phyloP scores from a whole-genome alignment of 2,113 vertebrate genomes.

The Ictalurus furcatus region DNA sequence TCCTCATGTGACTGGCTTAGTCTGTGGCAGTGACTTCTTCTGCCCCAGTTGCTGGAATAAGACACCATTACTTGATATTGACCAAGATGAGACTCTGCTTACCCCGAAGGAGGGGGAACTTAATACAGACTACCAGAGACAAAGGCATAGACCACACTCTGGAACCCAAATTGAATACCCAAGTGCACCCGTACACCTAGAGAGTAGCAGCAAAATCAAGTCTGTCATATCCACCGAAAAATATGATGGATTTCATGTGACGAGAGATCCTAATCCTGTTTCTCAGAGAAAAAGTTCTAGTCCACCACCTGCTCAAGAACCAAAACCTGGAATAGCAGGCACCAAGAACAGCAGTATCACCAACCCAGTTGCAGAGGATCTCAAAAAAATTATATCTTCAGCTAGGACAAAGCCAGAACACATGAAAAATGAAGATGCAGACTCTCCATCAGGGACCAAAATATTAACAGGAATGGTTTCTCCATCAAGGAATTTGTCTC shows the following conservation, averaged over 20 bases:
- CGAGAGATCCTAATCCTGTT: neutral
- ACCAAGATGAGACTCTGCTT: neutral
- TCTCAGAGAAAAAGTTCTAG: neutral
- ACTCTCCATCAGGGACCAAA: neutral
- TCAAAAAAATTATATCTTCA: neutral
- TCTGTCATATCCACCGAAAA: neutral
- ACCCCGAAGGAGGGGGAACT: neutral
- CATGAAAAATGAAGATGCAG: neutral
- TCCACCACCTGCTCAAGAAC: neutral
- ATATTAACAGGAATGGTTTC: neutral
- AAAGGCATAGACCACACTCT: neutral
- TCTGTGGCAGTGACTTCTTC: neutral
- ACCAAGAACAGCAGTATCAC: neutral
- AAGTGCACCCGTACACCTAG: neutral
- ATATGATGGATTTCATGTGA: neutral
- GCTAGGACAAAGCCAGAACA: neutral
- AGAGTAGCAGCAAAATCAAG: neutral
- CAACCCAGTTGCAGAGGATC: neutral
- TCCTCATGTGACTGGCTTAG: neutral
- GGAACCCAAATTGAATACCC: neutral
- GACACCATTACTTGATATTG: constrained; percentile 34
- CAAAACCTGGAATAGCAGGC: neutral
- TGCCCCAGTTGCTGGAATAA: constrained; percentile 30
- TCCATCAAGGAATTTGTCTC: neutral
- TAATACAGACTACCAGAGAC: neutral